Base-by-base conservation (phyloP, 2,888 invertebrate species). In the Pammene aurita region DNA sequence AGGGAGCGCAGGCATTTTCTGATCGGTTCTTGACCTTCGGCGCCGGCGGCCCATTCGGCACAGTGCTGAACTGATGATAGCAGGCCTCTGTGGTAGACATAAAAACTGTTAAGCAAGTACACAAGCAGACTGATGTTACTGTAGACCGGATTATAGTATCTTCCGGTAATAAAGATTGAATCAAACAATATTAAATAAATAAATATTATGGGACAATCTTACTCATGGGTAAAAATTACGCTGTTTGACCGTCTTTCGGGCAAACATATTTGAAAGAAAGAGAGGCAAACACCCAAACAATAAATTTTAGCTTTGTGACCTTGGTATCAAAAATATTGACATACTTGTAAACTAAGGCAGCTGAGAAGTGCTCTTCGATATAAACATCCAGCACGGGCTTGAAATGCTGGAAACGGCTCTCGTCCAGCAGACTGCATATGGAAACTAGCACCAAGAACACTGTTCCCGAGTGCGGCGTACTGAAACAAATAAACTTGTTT, bases 331-430 rank as follows among this genome's bases (percentile, higher is more conserved):
- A 13, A 18, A 42, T 52, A 5, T 16, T 14, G 66, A 89, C 94
- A 90, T 89, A 96, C 96, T 97, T 98, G 89, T 98, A 98, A 16
- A 98, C 98, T 13, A 98, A 93, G 0, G 98, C 97, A 0, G 98
- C 98, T 0, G 98, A 97, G 89, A 99, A 98, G 85, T 98, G 98
- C 75, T 97, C 96, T 76, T 96, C 96, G 64, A 98, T 98, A 82
- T 99, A 99, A 0, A 97, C 97, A 80, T 98, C 98, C 86, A 98
- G 95, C 0, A 98, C 98, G 0, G 98, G 97, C 76, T 97, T 96
- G 87, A 98, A 98, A 82, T 98, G 98, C 83, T 98, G 97, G 87
- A 98, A 98, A 78, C 98, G 96, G 66, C 95, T 96, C 80, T 98
- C 97, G 78, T 98, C 97, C 70, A 98, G 91, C 18, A 98, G 90